Evolutionary conservation across 2,888 invertebrate species (phyloP).

Genomic region (Scrobipalpa costella): DNA sequence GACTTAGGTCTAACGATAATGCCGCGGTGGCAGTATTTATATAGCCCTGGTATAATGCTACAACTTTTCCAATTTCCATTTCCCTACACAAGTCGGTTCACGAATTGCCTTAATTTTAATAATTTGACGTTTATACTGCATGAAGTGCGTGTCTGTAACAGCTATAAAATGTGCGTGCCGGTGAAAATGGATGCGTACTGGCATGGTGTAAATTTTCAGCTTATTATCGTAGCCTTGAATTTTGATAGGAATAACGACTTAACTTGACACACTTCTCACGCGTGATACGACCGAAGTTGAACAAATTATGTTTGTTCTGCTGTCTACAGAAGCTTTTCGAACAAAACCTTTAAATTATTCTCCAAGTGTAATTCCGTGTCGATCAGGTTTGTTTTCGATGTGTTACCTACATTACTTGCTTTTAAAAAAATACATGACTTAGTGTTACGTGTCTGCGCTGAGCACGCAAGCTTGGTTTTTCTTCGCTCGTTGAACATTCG

Average conservation of each 20-base stretch:
- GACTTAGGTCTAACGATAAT: conserved; percentile 6
- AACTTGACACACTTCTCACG: conserved; percentile 50
- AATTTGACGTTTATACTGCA: conserved; percentile 63
- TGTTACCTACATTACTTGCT: conserved; percentile 1
- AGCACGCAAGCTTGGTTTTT: conserved; percentile 2
- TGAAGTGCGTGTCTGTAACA: conserved; percentile 63
- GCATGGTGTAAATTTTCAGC: conserved; percentile 65
- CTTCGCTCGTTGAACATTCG: background rate
- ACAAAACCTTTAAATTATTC: conserved; percentile 1
- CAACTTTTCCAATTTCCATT: conserved; percentile 64
- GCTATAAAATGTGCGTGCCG: conserved; percentile 66
- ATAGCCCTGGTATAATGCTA: conserved; percentile 41
- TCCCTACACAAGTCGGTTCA: conserved; percentile 55
- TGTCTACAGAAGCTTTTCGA: conserved; percentile 2
- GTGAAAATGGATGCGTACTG: conserved; percentile 63
- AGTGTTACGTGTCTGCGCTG: conserved; percentile 3
- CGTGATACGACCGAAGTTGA: conserved; percentile 30
- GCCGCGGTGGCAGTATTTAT: conserved; percentile 22
- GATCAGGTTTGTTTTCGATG: conserved; percentile 14
- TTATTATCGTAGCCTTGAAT: conserved; percentile 65
- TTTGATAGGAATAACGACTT: conserved; percentile 52
- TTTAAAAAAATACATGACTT: conserved; percentile 12
- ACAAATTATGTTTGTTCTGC: conserved; percentile 21
- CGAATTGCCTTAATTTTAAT: conserved; percentile 64
- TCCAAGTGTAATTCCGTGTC: conserved; percentile 11